phyloP scores from a whole-genome alignment of 2,797 vertebrate genomes.

The Eupleurogrammus muticus region DNA sequence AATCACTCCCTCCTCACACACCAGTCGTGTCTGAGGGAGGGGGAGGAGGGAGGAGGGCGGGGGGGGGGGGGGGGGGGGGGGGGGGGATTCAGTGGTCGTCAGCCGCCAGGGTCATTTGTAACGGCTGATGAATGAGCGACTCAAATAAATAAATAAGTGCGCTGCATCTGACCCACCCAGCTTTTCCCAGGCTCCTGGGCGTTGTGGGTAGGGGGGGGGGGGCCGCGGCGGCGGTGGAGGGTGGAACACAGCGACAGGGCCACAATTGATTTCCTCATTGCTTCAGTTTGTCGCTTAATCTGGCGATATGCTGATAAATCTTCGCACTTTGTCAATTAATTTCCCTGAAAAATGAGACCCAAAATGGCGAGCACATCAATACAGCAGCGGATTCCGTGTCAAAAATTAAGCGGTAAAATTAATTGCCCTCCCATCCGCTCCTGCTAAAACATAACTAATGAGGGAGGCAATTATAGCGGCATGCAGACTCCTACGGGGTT shows the following conservation, averaged over 20 bases:
- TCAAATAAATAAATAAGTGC: constrained; percentile 85
- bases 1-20: constrained; percentile 71
- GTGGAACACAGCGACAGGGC: constrained; percentile 73
- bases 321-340: constrained; percentile 87
- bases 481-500: constrained; percentile 84
- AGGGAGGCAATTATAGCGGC: constrained; percentile 87
- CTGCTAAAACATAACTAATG: constrained; percentile 89
- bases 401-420: constrained; percentile 88
- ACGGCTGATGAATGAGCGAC: constrained; percentile 82
- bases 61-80: constrained; percentile 24
- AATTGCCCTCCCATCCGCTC: constrained; percentile 86
- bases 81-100: constrained; percentile 68
- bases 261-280: constrained; percentile 87
- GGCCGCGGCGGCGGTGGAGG: constrained; percentile 39
- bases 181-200: constrained; percentile 72
- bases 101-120: constrained; percentile 82
- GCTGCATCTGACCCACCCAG: constrained; percentile 76
- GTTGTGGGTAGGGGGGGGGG: constrained; percentile 9
- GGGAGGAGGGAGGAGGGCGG: constrained; percentile 32
- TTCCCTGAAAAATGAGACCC: constrained; percentile 84
- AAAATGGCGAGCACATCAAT: constrained; percentile 85
- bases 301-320: constrained; percentile 87
- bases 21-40: constrained; percentile 66
- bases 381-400: constrained; percentile 82
- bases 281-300: constrained; percentile 88